Conservation (phyloP, 2,113 vertebrate genomes). For the Melanerpes formicivorus region DNA sequence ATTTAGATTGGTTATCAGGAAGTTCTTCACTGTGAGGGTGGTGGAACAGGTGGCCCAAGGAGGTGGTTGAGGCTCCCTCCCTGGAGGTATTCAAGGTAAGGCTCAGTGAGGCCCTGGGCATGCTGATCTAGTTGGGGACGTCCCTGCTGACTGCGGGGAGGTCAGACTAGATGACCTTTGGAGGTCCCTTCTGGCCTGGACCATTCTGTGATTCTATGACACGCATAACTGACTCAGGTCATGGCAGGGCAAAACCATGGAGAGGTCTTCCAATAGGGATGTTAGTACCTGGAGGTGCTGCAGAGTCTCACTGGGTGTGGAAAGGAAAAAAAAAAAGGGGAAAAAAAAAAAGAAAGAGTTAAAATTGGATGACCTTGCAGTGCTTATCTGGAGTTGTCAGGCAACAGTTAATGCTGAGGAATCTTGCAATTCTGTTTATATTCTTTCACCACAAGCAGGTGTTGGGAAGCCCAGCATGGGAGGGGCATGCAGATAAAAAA, state of each 20-base stretch:
- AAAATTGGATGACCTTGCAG: background rate
- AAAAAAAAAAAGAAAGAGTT: background rate
- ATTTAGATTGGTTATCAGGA: too few species aligned
- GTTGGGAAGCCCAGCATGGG: slow-evolving; percentile 39
- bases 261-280: background rate
- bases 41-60: too few species aligned
- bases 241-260: background rate
- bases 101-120: too few species aligned
- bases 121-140: too few species aligned
- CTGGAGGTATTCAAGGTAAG: too few species aligned
- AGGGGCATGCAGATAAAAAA: slow-evolving; percentile 15
- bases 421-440: slow-evolving; percentile 44
- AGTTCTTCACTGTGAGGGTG: too few species aligned
- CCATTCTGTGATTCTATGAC: background rate
- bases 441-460: slow-evolving; percentile 29
- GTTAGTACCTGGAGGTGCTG: background rate
- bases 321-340: background rate
- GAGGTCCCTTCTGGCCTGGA: too few species aligned
- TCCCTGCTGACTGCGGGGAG: too few species aligned
- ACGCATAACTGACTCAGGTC: background rate
- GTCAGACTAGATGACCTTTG: too few species aligned
- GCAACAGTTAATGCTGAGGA: slow-evolving; percentile 19
- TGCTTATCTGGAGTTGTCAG: background rate
- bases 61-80: too few species aligned
- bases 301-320: background rate